A percentile compares a stretch with the other conserved stretches of the same genome.
These are phyloP conservation scores for Ypsolopha sequella DNA, from an alignment of 2,888 invertebrate genomes.

Conservation along the genomic window DNA sequence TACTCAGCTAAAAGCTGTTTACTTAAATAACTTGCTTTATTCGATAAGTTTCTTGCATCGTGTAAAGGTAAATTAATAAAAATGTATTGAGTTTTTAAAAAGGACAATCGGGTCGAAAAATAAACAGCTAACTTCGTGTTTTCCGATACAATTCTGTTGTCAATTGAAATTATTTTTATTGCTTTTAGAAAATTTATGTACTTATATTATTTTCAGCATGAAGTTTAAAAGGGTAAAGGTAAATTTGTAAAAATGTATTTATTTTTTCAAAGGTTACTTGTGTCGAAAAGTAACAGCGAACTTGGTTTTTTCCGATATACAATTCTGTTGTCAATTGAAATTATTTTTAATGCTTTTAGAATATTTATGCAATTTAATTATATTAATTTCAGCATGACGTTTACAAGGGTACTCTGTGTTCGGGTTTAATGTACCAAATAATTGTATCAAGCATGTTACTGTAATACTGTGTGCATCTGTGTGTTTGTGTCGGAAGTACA, in stretches of 20 bases:
- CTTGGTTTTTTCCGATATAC: no score
- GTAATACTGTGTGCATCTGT: constrained; percentile 27
- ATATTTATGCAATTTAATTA: constrained; percentile 19
- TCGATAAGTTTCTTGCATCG: no score
- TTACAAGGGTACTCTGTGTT: constrained; percentile 23
- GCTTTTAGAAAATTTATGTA: constrained; percentile 22
- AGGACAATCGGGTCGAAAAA: no score
- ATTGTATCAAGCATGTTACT: constrained; percentile 11
- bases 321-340: background rate
- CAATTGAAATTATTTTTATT: background rate
- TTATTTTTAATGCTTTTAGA: constrained; percentile 12
- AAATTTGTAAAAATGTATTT: no score
- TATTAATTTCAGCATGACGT: constrained; percentile 18
- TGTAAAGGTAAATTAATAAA: no score
- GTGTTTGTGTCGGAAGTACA: constrained; percentile 35
- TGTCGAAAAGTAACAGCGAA: no score
- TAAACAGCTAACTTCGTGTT: no score
- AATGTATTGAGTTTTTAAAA: no score
- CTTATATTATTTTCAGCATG: constrained; percentile 14
- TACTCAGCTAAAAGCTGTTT: no score
- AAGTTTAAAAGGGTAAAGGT: constrained; percentile 22
- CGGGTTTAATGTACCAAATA: constrained; percentile 23
- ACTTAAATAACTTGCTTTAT: no score
- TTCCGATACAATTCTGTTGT: no score
- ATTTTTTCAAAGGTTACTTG: no score